phyloP scores from a whole-genome alignment of 2,797 vertebrate genomes.

The Calcarius lapponicus region DNA sequence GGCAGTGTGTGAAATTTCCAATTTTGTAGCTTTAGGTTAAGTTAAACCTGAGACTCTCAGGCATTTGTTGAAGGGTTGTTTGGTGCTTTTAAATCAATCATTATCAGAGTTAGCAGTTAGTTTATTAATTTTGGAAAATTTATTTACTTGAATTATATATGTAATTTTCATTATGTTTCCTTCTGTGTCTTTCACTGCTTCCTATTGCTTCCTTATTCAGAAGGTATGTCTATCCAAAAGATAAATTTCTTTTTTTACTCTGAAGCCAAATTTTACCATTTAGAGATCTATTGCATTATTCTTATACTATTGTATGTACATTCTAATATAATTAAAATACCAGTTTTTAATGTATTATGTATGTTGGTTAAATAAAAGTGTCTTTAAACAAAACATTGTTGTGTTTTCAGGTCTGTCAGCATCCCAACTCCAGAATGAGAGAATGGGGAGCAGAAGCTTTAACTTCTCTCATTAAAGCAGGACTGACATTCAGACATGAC shows the following conservation, averaged over 20 bases:
- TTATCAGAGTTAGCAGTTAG: background rate
- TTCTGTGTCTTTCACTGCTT: slow-evolving; percentile 85
- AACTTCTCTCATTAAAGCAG: slow-evolving; percentile 96
- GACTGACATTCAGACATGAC: slow-evolving; percentile 91
- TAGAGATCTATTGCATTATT: background rate
- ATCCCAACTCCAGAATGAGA: slow-evolving; percentile 97
- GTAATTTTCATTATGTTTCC: slow-evolving; percentile 75
- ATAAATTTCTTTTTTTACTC: background rate
- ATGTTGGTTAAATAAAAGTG: background rate
- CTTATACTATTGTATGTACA: background rate
- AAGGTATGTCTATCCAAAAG: slow-evolving; percentile 88
- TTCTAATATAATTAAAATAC: background rate
- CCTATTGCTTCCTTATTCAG: slow-evolving; percentile 88
- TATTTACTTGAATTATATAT: slow-evolving; percentile 34
- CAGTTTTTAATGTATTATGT: background rate
- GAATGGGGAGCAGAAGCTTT: slow-evolving; percentile 98
- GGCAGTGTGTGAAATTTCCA: background rate
- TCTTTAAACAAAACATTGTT: background rate
- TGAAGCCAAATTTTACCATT: background rate
- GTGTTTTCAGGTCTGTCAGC: slow-evolving; percentile 91
- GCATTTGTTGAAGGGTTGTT: background rate
- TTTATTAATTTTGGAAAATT: background rate
- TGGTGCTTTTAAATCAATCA: background rate
- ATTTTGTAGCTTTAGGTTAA: background rate
- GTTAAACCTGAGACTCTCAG: background rate